A percentile compares a stretch with the other conserved stretches of the same genome.
Evolutionary conservation across 2,888 invertebrate genomes (phyloP).

Genomic region (Philaethria dido): DNA sequence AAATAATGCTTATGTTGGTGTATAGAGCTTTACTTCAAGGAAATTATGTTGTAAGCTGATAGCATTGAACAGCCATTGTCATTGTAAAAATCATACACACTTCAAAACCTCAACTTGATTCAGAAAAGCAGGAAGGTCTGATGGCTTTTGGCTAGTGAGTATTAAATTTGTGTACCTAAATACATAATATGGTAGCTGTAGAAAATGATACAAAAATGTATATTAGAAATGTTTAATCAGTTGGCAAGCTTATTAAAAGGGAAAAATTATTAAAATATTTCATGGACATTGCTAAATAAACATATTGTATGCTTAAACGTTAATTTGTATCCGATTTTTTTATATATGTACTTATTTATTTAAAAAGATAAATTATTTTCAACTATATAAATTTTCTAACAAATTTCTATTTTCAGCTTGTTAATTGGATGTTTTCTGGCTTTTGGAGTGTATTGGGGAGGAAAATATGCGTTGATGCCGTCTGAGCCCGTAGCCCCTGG

Average conservation of each 20-base stretch:
- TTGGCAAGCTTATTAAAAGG: no score
- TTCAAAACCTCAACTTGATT: not conserved
- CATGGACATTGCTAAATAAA: no score
- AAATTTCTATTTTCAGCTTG: conserved; percentile 59
- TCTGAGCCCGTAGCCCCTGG: conserved; percentile 8
- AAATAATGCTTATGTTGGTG: not conserved
- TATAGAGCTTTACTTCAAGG: conserved; percentile 9
- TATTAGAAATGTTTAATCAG: no score
- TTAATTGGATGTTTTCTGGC: conserved; percentile 67
- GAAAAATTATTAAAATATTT: no score
- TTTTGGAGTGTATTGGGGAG: conserved; percentile 66
- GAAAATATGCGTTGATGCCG: conserved; percentile 51
- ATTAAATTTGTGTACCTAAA: not conserved
- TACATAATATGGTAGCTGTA: not conserved
- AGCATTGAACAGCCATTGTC: conserved; percentile 11
- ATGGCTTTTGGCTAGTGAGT: conserved; percentile 43
- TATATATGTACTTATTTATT: no score
- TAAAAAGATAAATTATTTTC: no score
- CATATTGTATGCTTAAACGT: no score
- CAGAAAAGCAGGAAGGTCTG: not conserved
- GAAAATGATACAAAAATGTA: not conserved
- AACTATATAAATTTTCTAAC: no score
- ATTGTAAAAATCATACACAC: not conserved
- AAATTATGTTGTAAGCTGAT: conserved; percentile 4
- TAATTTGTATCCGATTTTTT: no score